Base-by-base conservation (phyloP, 2,113 vertebrate genomes). In the Camelus dromedarius region DNA sequence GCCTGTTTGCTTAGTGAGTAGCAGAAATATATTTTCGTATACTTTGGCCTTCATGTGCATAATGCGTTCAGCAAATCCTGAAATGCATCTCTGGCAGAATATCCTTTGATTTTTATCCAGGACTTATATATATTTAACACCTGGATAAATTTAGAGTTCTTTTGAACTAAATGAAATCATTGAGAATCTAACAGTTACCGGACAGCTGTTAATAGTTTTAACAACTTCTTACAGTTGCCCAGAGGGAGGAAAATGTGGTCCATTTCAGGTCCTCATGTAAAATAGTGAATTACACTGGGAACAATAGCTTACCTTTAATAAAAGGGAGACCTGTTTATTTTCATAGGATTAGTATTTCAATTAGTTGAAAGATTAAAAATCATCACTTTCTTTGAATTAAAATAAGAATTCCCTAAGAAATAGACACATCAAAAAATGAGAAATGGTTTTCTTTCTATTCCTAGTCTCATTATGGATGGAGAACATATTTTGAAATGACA, bases 111-210 rank as follows among this genome's bases (percentile, higher is more conserved):
- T 96, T 96, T 97, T 94, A 86, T n/a, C 50, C 52, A 94, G 64
- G 46, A 83, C 58, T 91, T 95, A 58, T 42, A 88, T 83, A 89
- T 60, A 93, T 90, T 94, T 92, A 81, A 92, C 85, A 89, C 95
- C 96, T 96, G 94, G 73, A 54, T 62, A 94, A 94, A 89, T 96
- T 93, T 67, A 95, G 89, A 76, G 38, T 64, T 86, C 97, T 96
- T 95, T 96, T 96, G 91, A 97, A 97, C 91, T 89, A 91, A 95
- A 75, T 92, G 87, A 96, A 97, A 92, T 95, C 85, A 81, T 80
- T 16, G 18, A 66, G 73, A 89, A 81, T 93, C 72, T 85, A 92
- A 90, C 83, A 82, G 50, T 96, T 90, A 89, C 85, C 70, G 30
- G 83, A 76, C 82, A 96, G 95, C 95, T 96, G 88, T 92, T 94